Percentiles rank a stretch among this genome's conserved stretches.
These are phyloP conservation scores for Zosterops borbonicus DNA, from an alignment of 2,113 vertebrate species.

Conservation along the genomic window DNA sequence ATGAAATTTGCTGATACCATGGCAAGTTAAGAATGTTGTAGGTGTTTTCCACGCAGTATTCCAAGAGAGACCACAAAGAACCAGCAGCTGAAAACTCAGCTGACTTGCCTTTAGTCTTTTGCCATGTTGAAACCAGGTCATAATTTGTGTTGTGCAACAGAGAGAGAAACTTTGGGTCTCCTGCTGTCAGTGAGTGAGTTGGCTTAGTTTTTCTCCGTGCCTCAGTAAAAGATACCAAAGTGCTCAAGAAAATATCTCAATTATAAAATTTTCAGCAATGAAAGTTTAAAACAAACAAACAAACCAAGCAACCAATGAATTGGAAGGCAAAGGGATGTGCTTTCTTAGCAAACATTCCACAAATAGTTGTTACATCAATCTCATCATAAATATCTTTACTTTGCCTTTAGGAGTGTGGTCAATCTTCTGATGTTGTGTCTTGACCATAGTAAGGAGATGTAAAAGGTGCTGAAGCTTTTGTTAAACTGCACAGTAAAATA, in stretches of 20 bases:
- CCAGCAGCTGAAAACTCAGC: background rate
- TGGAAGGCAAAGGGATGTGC: conserved; percentile 9
- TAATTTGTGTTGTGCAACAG: background rate
- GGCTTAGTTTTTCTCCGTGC: background rate
- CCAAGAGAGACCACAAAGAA: conserved; percentile 32
- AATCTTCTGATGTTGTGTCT: background rate
- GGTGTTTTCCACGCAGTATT: conserved; percentile 52
- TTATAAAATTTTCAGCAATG: background rate
- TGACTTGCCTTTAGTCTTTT: conserved; percentile 28
- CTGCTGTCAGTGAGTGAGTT: background rate
- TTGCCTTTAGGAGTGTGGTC: conserved; percentile 7
- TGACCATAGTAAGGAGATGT: background rate
- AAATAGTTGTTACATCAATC: background rate
- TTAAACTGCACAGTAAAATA: background rate
- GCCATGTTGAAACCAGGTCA: conserved; percentile 14
- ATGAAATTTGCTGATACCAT: conserved; percentile 70
- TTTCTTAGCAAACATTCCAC: background rate
- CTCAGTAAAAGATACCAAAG: background rate
- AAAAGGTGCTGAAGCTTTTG: background rate
- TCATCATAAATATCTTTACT: background rate
- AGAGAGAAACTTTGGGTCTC: background rate
- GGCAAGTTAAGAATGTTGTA: conserved; percentile 61
- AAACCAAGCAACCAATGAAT: background rate
- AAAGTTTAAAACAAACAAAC: background rate
- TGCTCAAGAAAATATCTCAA: background rate